A percentile compares a stretch with the other conserved stretches of the same genome.
These are phyloP conservation scores for Bimastos eiseni DNA, from an alignment of 2,888 invertebrate genomes.

Conservation along the genomic window DNA sequence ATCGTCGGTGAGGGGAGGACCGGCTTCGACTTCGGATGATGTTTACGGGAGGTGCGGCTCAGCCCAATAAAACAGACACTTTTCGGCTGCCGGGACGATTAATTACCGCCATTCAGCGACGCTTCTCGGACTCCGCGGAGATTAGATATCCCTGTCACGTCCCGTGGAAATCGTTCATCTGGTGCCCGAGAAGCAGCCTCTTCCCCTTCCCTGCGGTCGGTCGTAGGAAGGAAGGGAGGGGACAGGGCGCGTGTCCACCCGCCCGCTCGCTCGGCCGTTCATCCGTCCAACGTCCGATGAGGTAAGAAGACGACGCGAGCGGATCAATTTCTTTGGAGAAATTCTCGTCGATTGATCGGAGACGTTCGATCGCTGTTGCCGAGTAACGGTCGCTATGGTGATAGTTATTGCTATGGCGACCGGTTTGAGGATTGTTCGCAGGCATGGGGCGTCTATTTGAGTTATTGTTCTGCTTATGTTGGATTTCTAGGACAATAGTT, in stretches of 20 bases:
- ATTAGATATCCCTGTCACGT: constrained; percentile 13
- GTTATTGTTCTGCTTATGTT: not conserved
- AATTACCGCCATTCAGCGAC: constrained; percentile 7
- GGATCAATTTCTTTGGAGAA: constrained; percentile 6
- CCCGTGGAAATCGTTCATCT: constrained; percentile 13
- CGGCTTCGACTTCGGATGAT: not conserved
- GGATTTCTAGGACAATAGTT: not conserved
- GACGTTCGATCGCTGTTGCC: not conserved
- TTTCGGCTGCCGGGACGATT: constrained; percentile 13
- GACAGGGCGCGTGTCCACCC: not conserved
- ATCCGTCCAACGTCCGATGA: not conserved
- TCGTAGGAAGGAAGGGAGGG: not conserved
- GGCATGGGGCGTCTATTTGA: not conserved
- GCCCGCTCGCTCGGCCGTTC: not conserved
- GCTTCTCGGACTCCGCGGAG: not conserved
- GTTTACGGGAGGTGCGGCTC: not conserved
- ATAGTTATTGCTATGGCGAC: not conserved
- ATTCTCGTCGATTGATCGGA: not conserved
- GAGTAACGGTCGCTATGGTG: not conserved
- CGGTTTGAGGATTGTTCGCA: not conserved
- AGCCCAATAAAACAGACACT: constrained; percentile 13
- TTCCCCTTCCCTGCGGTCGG: not conserved
- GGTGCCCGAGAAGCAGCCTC: not conserved
- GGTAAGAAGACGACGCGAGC: not conserved
- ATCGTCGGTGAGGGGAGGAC: not conserved